These are phyloP conservation scores for Acanthurus tractus DNA, from an alignment of 2,797 vertebrate species.

Conservation along the genomic window DNA sequence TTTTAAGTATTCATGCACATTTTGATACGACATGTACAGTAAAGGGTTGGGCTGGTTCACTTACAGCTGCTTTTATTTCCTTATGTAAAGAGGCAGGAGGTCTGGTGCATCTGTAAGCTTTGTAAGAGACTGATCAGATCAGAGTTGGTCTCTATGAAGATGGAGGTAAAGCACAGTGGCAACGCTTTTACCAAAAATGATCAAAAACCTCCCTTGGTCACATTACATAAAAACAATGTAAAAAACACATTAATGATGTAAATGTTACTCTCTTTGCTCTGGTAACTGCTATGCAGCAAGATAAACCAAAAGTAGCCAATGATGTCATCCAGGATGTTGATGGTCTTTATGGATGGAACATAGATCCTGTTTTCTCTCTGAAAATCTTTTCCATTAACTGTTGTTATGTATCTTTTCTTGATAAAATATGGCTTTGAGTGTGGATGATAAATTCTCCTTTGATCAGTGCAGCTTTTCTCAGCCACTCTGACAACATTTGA, in stretches of 20 bases:
- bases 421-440: slow-evolving; percentile 61
- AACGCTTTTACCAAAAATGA: not conserved
- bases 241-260: not conserved
- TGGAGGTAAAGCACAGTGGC: not conserved
- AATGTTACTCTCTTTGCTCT: not conserved
- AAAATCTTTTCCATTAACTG: slow-evolving; percentile 63
- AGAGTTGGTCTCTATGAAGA: not conserved
- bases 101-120: slow-evolving; percentile 18
- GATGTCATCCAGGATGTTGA: slow-evolving; percentile 64
- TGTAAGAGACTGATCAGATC: slow-evolving; percentile 8
- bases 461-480: slow-evolving; percentile 42
- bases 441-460: slow-evolving; percentile 56
- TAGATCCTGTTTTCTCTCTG: slow-evolving; percentile 52
- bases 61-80: slow-evolving; percentile 38
- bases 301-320: slow-evolving; percentile 56
- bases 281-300: slow-evolving; percentile 5
- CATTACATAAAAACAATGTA: slow-evolving; percentile 12
- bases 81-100: slow-evolving; percentile 16
- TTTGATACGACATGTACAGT: slow-evolving; percentile 3
- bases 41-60: not conserved
- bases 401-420: slow-evolving; percentile 58
- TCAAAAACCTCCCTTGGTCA: not conserved
- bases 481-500: slow-evolving; percentile 37
- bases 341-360: slow-evolving; percentile 63
- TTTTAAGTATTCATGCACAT: slow-evolving; percentile 21